These are phyloP conservation scores for Gastrophysa polygoni DNA, from an alignment of 2,888 invertebrate species.

Conservation along the genomic window DNA sequence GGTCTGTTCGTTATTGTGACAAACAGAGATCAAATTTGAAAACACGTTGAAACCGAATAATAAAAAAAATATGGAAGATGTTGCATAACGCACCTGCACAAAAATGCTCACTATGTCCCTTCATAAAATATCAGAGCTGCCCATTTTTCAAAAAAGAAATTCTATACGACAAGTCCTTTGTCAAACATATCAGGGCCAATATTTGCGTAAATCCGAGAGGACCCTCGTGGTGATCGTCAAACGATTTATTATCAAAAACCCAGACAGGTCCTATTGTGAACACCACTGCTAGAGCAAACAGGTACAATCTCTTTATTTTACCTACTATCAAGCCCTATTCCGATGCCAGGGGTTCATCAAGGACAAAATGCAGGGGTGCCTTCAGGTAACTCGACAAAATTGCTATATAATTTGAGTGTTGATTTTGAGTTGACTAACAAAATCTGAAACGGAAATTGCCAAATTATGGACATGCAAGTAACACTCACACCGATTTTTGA, in stretches of 20 bases:
- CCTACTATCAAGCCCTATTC: slow-evolving; percentile 11
- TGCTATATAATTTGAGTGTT: neutral
- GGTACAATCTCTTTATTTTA: slow-evolving; percentile 37
- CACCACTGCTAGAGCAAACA: slow-evolving; percentile 28
- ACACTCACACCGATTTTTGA: neutral
- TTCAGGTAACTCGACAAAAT: neutral
- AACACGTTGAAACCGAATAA: no score
- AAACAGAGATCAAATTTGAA: no score
- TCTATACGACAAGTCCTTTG: neutral
- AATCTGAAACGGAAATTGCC: neutral
- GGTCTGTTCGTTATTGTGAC: no score
- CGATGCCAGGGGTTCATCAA: slow-evolving; percentile 4
- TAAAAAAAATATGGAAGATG: no score
- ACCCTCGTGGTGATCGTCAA: slow-evolving; percentile 20
- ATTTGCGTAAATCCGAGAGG: slow-evolving; percentile 18
- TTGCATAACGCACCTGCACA: neutral
- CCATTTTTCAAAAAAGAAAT: slow-evolving; percentile 7
- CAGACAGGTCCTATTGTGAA: slow-evolving; percentile 34
- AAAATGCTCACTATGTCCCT: neutral
- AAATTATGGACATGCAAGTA: neutral
- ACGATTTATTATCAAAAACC: slow-evolving; percentile 29
- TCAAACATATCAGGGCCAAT: slow-evolving; percentile 5
- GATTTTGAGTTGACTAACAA: neutral
- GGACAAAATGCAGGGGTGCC: slow-evolving; percentile 6
- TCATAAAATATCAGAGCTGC: neutral